Percentiles rank a stretch among this genome's conserved stretches.
These are phyloP conservation scores for Isichthys henryi DNA, from an alignment of 2,113 vertebrate species.

Conservation along the genomic window DNA sequence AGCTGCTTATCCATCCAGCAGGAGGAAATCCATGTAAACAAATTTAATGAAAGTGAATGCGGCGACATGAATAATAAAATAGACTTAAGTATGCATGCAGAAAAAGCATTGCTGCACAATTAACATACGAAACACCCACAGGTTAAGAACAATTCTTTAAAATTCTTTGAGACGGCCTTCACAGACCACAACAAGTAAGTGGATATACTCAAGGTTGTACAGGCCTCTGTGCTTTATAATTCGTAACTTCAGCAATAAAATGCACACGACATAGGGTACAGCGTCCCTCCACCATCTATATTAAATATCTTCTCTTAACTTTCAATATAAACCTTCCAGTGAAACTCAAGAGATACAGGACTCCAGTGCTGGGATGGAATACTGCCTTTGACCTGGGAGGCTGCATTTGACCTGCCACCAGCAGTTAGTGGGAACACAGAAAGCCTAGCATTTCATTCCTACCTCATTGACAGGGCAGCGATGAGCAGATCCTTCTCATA, in stretches of 20 bases:
- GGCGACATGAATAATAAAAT: neutral
- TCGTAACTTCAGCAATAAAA: neutral
- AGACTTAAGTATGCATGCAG: neutral
- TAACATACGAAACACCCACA: neutral
- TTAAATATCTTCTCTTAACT: neutral
- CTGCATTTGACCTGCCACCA: neutral
- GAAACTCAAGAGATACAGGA: neutral
- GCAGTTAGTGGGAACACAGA: neutral
- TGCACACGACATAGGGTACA: neutral
- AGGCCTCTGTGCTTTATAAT: neutral
- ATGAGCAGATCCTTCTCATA: neutral
- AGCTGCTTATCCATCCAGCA: neutral
- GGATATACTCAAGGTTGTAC: neutral
- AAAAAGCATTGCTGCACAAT: neutral
- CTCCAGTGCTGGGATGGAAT: neutral
- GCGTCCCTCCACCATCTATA: neutral
- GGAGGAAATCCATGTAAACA: neutral
- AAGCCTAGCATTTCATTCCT: neutral
- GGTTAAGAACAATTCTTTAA: neutral
- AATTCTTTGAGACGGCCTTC: neutral
- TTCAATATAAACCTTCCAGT: neutral
- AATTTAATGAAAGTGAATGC: neutral
- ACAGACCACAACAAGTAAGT: neutral
- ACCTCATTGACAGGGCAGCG: neutral
- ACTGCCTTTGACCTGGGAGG: neutral